Evolutionary conservation across 2,888 invertebrate genomes (phyloP), one percentile per base, ranked within the genome.

Genomic region (Cantharis lateralis): DNA sequence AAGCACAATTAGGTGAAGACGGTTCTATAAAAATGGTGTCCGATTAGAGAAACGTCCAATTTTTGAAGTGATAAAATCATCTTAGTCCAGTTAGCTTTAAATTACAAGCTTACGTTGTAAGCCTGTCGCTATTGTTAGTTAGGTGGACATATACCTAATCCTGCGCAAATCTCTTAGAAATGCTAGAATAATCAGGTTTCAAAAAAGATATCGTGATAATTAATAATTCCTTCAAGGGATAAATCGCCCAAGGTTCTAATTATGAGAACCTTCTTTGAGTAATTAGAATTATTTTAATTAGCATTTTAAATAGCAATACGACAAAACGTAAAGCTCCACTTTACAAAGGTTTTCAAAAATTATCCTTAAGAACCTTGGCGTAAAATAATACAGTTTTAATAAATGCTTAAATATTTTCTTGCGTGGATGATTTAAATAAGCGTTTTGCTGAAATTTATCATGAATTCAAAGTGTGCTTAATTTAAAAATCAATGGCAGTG

Each of bases 121-220:
- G 74, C 74, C 24, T 64, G 74, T 24, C 72, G 73, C 62, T 62
- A 62, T 72, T 66, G 72, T 66, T 72, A 64, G 15, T 48, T 48
- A 28, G 11, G 48, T 61, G 26, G 68, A 32, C 69, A 70, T 70
- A 70, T 61, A 63, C 70, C 70, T 74, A 70, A 74, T 74, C 69
- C 63, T 48, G 64, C 20, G 20, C 5, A 73, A 68, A 73, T 68
- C 73, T 68, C 68, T 48, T 73, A 61, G 32, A 74, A 74, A 74
- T 74, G 74, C 70, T 26, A 70, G 20, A 70, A 74, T 70, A 74
- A 74, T 74, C 15, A 74, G 70, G 74, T 74, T 74, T n/a, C 11
- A 15, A 70, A 70, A 70, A 68, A 64, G 74, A 64, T 24, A 74
- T 70, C 24, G 24, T 74, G 16, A 62, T 73, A 69, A 72, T 68